Evolutionary conservation across 2,797 vertebrate genomes (phyloP).

Genomic region (Thunnus albacares): DNA sequence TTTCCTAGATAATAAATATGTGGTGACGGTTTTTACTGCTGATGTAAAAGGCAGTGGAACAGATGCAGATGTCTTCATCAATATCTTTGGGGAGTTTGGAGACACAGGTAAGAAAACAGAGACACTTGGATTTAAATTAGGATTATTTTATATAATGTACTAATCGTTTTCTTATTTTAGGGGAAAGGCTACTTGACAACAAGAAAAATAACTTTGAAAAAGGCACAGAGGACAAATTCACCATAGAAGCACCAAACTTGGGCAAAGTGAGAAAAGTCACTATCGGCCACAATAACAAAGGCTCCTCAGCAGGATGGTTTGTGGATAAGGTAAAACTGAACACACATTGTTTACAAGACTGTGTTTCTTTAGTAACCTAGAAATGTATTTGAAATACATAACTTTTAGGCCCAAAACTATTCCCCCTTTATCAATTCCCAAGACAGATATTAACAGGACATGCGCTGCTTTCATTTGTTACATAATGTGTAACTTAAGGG

Average conservation of each 20-base stretch:
- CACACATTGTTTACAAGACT: background rate
- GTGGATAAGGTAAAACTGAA: slow-evolving; percentile 89
- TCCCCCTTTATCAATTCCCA: background rate
- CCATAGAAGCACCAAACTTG: slow-evolving; percentile 92
- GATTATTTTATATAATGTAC: background rate
- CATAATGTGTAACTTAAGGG: background rate
- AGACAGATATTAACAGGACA: background rate
- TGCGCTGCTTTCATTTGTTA: slow-evolving; percentile 16
- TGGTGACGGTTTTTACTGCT: slow-evolving; percentile 92
- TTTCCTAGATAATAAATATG: slow-evolving; percentile 93
- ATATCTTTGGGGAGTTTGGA: slow-evolving; percentile 96
- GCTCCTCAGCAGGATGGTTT: slow-evolving; percentile 96
- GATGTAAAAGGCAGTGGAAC: slow-evolving; percentile 94
- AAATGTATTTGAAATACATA: background rate
- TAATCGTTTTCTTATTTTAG: slow-evolving; percentile 72
- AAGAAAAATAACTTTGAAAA: slow-evolving; percentile 97
- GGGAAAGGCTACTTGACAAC: slow-evolving; percentile 92
- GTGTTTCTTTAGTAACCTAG: background rate
- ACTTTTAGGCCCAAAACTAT: background rate
- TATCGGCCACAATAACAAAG: slow-evolving; percentile 97
- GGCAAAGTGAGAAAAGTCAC: slow-evolving; percentile 94
- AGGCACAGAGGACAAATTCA: slow-evolving; percentile 95
- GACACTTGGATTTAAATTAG: background rate
- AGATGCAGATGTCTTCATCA: slow-evolving; percentile 96
- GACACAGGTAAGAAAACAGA: slow-evolving; percentile 89